Percentiles rank a stretch among this genome's conserved stretches.
phyloP scores from a whole-genome alignment of 2,888 invertebrate genomes.

The Hydriomena furcata region DNA sequence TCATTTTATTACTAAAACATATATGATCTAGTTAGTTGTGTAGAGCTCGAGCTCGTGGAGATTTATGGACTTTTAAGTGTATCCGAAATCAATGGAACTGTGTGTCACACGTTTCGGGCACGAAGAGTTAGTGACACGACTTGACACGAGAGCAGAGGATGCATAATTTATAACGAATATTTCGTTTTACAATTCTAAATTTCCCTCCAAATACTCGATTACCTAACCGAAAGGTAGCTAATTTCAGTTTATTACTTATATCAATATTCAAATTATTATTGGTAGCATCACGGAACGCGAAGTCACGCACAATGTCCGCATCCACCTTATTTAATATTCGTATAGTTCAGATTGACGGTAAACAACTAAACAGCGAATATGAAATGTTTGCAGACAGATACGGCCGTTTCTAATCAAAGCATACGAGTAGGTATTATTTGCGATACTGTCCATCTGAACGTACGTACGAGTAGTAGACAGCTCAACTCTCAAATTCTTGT shows the following conservation, averaged over 20 bases:
- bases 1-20: no score
- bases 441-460: slow-evolving; percentile 16
- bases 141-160: slow-evolving; percentile 1
- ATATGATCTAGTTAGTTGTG: no score
- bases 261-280: slow-evolving; percentile 29
- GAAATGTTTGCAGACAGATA: slow-evolving; percentile 32
- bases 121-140: not conserved
- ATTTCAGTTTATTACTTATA: slow-evolving; percentile 24
- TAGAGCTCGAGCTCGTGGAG: no score
- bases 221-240: slow-evolving; percentile 19
- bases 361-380: slow-evolving; percentile 24
- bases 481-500: no score
- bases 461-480: no score
- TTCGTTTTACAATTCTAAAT: slow-evolving; percentile 13
- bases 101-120: no score
- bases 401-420: slow-evolving; percentile 33
- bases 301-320: slow-evolving; percentile 22
- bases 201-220: slow-evolving; percentile 13
- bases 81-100: no score
- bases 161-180: slow-evolving; percentile 4
- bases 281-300: slow-evolving; percentile 21
- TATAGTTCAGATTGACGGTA: slow-evolving; percentile 24
- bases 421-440: no score
- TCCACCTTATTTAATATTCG: slow-evolving; percentile 26
- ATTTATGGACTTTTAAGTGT: no score